phyloP scores from a whole-genome alignment of 2,797 vertebrate species.

The Vespertilio murinus region DNA sequence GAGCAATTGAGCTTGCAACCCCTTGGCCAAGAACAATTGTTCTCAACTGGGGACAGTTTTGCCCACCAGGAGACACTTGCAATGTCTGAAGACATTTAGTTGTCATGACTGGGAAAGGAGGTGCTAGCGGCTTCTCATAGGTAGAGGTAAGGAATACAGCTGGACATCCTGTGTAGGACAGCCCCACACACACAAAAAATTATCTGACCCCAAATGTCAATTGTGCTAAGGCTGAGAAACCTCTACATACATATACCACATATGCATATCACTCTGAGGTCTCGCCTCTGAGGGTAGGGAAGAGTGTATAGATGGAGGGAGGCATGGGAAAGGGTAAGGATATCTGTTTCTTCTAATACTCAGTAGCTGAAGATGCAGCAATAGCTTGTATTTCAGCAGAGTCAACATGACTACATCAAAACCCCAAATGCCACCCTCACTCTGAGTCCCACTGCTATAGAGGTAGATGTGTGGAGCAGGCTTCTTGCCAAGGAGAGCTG shows the following conservation, averaged over 20 bases:
- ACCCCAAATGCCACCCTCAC: neutral
- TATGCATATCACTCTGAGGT: neutral
- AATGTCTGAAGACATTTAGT: neutral
- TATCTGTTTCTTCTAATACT: neutral
- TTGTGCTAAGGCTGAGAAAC: neutral
- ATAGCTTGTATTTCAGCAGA: neutral
- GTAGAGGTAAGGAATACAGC: neutral
- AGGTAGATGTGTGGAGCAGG: neutral
- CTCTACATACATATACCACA: neutral
- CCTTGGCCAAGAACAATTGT: neutral
- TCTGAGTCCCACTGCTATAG: neutral
- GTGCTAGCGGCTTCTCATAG: neutral
- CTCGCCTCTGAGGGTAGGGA: neutral
- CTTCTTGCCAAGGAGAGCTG: neutral
- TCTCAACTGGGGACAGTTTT: neutral
- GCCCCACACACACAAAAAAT: neutral
- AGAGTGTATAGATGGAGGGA: neutral
- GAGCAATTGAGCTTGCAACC: neutral
- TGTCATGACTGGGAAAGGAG: neutral
- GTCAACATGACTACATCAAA: neutral
- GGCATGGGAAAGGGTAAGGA: neutral
- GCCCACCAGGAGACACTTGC: neutral
- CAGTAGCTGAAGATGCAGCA: neutral
- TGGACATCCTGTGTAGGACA: neutral
- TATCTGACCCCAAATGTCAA: neutral